phyloP scores from a whole-genome alignment of 1,140 invertebrate genomes.

The Conus betulinus region DNA sequence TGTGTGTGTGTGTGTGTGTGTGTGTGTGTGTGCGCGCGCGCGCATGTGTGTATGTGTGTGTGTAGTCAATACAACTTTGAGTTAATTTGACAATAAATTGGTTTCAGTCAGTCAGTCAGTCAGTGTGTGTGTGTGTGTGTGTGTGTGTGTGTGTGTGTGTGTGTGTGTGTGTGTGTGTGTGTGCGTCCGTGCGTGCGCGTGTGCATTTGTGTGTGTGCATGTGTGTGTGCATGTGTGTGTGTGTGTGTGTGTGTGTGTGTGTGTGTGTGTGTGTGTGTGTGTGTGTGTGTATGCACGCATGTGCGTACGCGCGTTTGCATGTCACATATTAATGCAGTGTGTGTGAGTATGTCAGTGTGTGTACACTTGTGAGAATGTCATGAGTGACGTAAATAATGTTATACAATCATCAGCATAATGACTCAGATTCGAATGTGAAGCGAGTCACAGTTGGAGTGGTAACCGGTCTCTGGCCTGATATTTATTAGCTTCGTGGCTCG shows the following conservation, averaged over 20 bases:
- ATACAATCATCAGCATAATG: too few relatives aligned
- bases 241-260: conserved; percentile 16
- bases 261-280: conserved; percentile 27
- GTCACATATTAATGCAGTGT: neutral
- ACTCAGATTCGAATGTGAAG: too few relatives aligned
- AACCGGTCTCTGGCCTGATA: too few relatives aligned
- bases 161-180: neutral
- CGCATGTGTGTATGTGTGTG: conserved; percentile 19
- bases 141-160: neutral
- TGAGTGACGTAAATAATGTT: neutral
- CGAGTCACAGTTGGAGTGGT: too few relatives aligned
- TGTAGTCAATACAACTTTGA: too few relatives aligned
- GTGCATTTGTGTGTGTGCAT: too few relatives aligned
- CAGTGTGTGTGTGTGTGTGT: neutral
- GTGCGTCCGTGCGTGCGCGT: neutral
- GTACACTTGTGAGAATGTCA: neutral
- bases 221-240: conserved; percentile 2
- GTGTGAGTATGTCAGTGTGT: conserved; percentile 16
- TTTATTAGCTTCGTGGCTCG: too few relatives aligned
- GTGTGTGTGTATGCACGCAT: neutral
- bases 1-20: conserved; percentile 27
- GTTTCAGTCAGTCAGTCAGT: conserved; percentile 1
- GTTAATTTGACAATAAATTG: too few relatives aligned
- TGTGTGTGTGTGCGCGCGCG: neutral
- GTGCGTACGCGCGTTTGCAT: neutral